Base-by-base conservation (phyloP, 2,797 vertebrate species). In the Cynodonichthys magdalenae region DNA sequence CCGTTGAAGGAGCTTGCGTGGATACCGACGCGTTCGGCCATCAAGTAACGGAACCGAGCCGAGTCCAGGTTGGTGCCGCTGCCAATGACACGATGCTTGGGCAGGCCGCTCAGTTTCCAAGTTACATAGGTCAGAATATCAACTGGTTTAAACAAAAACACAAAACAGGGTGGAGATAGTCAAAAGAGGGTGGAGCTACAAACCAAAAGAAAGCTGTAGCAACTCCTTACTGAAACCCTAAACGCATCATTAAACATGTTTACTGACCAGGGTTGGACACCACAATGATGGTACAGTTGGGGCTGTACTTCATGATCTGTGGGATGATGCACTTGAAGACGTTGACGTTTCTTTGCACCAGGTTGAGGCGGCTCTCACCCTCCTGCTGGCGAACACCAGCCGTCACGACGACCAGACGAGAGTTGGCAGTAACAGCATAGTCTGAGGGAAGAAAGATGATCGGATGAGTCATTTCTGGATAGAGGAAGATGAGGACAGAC, bases 21-120 rank as follows among this genome's bases (percentile, higher is more conserved):
- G 82, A 99, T 91, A 41, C 95, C 95, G 46, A 99, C 94, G 20
- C 93, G 96, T 64, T 98, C 95, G 0, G 95, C 88, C 94, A 99
- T 97, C 77, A 98, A 76, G 56, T 92, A 95, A 46, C 97, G 97
- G 74, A 99, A 99, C 29, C 97, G 94, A 48, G 97, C 97, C 0
- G 97, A 95, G 80, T 99, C 97, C 75, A 99, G 93, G 88, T 99
- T 99, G 88, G 96, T 98, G 14, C 97, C 97, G 0, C 97, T 99
- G 79, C 97, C 97, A 6, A 99, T 96, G 76, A 99, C 94, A 0
- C 96, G 95, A 87, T 97, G 91, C 69, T 97, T 96, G 46, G 97
- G 97, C 66, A 99, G 87, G 5, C 97, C 96, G 12, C 97, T 99
- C 64, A 99, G 91, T 75, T 98, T 99, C 97, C 97, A 99, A 48